A percentile compares a stretch with the other conserved stretches of the same genome.
Evolutionary conservation across 1,140 invertebrate species (phyloP).

Genomic region (Liolophura sinensis): DNA sequence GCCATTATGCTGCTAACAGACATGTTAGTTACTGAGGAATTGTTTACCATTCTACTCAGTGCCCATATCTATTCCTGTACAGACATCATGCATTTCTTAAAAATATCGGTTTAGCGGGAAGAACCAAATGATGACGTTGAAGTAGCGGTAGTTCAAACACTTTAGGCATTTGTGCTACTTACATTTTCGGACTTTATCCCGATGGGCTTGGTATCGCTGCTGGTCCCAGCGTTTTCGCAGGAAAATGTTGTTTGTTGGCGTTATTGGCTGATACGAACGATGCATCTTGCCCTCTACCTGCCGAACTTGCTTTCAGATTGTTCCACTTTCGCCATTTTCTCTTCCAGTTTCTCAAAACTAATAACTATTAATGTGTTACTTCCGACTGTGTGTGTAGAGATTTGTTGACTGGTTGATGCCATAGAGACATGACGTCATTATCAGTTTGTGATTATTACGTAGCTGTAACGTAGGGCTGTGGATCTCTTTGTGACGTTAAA

Average conservation of each 20-base stretch:
- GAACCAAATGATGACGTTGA: background rate
- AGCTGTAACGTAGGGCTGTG: no score
- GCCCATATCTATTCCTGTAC: background rate
- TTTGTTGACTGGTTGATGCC: no score
- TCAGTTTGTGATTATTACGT: no score
- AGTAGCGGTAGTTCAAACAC: background rate
- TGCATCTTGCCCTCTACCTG: constrained; percentile 21
- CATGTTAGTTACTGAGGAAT: background rate
- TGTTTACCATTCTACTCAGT: no score
- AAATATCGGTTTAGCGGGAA: background rate
- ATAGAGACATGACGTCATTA: no score
- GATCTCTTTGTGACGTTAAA: no score
- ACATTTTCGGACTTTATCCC: constrained; percentile 31
- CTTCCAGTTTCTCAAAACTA: no score
- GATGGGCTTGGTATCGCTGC: constrained; percentile 30
- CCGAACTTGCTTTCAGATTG: no score
- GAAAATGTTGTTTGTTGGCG: constrained; percentile 38
- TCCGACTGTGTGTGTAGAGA: no score
- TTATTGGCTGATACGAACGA: constrained; percentile 38
- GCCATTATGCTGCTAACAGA: no score
- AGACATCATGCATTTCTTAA: background rate
- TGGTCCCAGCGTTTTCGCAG: constrained; percentile 45
- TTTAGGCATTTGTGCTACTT: background rate
- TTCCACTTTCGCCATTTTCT: no score
- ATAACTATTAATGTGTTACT: no score